These are phyloP conservation scores for Saturnia japonica DNA, from an alignment of 2,888 invertebrate species.

Conservation along the genomic window DNA sequence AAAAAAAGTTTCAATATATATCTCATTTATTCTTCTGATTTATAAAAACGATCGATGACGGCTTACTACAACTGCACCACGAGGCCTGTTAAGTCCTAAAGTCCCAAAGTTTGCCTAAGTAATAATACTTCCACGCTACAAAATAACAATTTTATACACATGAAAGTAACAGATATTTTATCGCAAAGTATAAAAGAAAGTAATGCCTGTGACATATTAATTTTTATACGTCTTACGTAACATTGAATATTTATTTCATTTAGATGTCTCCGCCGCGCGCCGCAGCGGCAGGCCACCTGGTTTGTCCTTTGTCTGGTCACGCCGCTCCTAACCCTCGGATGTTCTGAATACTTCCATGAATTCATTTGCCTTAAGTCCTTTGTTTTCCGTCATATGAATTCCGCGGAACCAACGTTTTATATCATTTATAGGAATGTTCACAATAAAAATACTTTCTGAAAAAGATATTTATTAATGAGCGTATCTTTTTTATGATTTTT, in stretches of 20 bases:
- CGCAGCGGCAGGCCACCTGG: slow-evolving; percentile 6
- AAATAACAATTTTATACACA: too few species aligned
- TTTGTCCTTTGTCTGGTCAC: slow-evolving; percentile 3
- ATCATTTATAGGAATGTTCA: not conserved
- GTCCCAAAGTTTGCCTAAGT: too few species aligned
- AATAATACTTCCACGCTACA: too few species aligned
- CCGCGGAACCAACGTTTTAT: slow-evolving; percentile 11
- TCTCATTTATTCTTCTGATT: too few species aligned
- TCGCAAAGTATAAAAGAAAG: not conserved
- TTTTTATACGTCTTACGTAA: slow-evolving; percentile 28
- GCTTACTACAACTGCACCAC: too few species aligned
- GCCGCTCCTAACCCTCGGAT: slow-evolving; percentile 11
- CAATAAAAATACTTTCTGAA: slow-evolving; percentile 6
- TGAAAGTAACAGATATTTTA: not conserved
- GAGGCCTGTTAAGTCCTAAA: too few species aligned
- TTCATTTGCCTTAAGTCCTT: slow-evolving; percentile 15
- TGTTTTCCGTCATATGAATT: slow-evolving; percentile 13
- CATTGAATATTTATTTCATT: slow-evolving; percentile 26
- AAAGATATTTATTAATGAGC: slow-evolving; percentile 5
- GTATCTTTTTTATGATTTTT: not conserved
- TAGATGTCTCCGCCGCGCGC: not conserved
- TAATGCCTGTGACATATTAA: slow-evolving; percentile 13
- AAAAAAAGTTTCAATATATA: too few species aligned
- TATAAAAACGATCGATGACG: too few species aligned
- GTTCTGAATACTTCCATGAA: slow-evolving; percentile 18